A percentile compares a stretch with the other conserved stretches of the same genome.
These are phyloP conservation scores for Delia radicum DNA, from an alignment of 1,140 invertebrate genomes.

Conservation along the genomic window DNA sequence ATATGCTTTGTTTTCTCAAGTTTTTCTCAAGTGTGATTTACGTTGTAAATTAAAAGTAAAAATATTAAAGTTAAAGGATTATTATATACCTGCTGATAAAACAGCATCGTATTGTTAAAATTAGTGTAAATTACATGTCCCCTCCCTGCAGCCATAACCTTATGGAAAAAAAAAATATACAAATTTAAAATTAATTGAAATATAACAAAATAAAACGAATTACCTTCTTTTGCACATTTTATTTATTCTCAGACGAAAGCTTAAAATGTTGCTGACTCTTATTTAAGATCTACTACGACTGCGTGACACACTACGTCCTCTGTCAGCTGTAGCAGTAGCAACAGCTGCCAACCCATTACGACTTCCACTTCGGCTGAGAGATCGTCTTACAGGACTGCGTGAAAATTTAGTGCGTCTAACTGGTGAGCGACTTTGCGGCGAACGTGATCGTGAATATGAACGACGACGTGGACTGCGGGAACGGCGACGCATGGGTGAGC, in stretches of 20 bases:
- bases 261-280: neutral
- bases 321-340: slow-evolving; percentile 15
- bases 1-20: neutral
- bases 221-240: slow-evolving; percentile 12
- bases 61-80: neutral
- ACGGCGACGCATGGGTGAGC: slow-evolving; percentile 48
- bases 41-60: slow-evolving; percentile 13
- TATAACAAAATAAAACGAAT: neutral
- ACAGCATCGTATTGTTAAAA: slow-evolving; percentile 15
- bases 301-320: slow-evolving; percentile 37
- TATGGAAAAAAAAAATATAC: neutral
- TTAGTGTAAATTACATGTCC: slow-evolving; percentile 11
- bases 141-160: slow-evolving; percentile 6
- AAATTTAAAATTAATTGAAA: neutral
- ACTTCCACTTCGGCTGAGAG: slow-evolving; percentile 41
- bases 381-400: slow-evolving; percentile 41
- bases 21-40: neutral
- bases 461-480: slow-evolving; percentile 48
- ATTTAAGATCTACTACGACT: slow-evolving; percentile 49
- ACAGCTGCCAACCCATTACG: slow-evolving; percentile 40
- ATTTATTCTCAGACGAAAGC: neutral
- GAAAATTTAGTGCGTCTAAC: slow-evolving; percentile 48
- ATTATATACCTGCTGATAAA: slow-evolving; percentile 17
- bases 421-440: slow-evolving; percentile 43
- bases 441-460: slow-evolving; percentile 49